A percentile compares a stretch with the other conserved stretches of the same genome.
Conservation (phyloP, 1,140 invertebrate species). For the Melanaphis sacchari region DNA sequence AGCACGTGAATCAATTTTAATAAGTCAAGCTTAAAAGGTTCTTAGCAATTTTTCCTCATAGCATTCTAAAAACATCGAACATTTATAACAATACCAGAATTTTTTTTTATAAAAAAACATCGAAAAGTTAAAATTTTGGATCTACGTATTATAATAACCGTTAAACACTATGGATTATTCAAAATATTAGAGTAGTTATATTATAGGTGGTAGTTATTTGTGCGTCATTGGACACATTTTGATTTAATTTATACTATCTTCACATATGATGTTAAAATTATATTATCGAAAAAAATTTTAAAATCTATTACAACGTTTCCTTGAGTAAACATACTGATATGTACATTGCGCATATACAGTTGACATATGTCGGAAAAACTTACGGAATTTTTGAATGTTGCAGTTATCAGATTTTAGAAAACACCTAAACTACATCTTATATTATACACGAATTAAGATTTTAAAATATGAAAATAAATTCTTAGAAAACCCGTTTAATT, state of each 20-base stretch:
- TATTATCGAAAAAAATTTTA: background rate
- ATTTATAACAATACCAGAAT: background rate
- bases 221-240: background rate
- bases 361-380: background rate
- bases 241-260: background rate
- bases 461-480: background rate
- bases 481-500: background rate
- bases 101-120: background rate
- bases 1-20: background rate
- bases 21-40: background rate
- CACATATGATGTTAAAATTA: background rate
- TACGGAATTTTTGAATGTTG: background rate
- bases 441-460: background rate
- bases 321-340: background rate
- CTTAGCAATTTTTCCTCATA: background rate
- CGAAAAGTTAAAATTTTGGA: background rate
- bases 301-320: background rate
- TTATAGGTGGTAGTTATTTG: background rate
- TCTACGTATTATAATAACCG: background rate
- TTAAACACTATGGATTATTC: background rate
- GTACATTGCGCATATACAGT: background rate
- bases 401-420: background rate
- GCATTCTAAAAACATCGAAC: background rate
- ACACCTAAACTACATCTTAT: background rate
- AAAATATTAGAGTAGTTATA: background rate